Evolutionary conservation across 2,113 vertebrate species (phyloP).

Genomic region (Empidonax traillii): DNA sequence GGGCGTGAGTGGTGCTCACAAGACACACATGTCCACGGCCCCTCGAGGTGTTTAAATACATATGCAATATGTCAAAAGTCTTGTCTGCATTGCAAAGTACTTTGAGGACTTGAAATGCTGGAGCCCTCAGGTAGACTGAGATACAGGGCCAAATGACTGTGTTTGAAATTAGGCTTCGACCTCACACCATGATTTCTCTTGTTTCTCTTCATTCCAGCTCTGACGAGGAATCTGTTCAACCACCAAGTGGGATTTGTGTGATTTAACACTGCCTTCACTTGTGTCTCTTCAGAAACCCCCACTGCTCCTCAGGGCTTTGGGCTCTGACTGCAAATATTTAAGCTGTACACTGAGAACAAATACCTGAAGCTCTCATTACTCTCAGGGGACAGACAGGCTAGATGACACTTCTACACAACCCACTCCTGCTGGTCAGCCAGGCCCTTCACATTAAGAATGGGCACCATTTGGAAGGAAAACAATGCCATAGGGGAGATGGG

Average conservation of each 20-base stretch:
- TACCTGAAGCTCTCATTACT: not conserved
- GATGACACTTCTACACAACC: not conserved
- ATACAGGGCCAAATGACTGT: rapidly evolving
- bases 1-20: not conserved
- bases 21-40: not conserved
- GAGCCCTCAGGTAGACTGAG: not conserved
- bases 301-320: not conserved
- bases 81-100: not conserved
- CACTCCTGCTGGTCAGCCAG: not conserved
- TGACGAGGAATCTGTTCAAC: not conserved
- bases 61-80: rapidly evolving
- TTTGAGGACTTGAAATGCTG: not conserved
- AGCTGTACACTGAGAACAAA: not conserved
- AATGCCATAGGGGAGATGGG: not conserved
- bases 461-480: not conserved
- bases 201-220: not conserved
- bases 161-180: not conserved
- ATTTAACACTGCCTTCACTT: not conserved
- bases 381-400: not conserved
- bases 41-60: rapidly evolving
- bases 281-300: not conserved
- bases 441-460: not conserved
- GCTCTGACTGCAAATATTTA: not conserved
- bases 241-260: not conserved
- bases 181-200: not conserved